These are phyloP conservation scores for Tyrannus savana DNA, from an alignment of 2,113 vertebrate genomes.

Conservation along the genomic window DNA sequence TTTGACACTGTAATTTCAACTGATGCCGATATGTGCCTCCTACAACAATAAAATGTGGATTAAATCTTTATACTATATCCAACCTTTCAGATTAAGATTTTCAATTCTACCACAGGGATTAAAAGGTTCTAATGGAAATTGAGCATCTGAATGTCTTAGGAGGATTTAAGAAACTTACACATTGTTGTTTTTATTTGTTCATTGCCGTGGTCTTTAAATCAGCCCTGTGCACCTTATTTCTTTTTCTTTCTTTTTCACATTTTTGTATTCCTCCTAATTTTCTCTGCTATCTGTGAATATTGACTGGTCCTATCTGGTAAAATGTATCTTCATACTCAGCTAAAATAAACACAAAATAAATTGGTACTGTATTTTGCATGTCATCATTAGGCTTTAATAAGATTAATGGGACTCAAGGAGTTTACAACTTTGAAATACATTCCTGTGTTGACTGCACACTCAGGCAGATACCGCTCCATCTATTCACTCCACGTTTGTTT, in stretches of 20 bases:
- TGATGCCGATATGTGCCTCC: not conserved
- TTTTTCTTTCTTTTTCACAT: not conserved
- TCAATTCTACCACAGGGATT: slow-evolving; percentile 17
- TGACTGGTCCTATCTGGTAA: slow-evolving; percentile 29
- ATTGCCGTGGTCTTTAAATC: not conserved
- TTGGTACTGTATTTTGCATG: not conserved
- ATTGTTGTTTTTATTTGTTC: slow-evolving; percentile 35
- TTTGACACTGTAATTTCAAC: not conserved
- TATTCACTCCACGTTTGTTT: not conserved
- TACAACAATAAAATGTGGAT: not conserved
- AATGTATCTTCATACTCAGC: not conserved
- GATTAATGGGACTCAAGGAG: slow-evolving; percentile 6
- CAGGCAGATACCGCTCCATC: not conserved
- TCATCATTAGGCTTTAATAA: slow-evolving; percentile 35
- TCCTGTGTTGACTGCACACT: not conserved
- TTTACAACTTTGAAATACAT: slow-evolving; percentile 20
- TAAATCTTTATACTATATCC: slow-evolving; percentile 9
- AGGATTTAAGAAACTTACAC: not conserved
- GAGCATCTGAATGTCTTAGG: slow-evolving; percentile 19
- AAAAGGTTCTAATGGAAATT: slow-evolving; percentile 8
- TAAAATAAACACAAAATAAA: slow-evolving; percentile 40
- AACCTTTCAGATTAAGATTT: slow-evolving; percentile 26
- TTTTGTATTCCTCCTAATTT: not conserved
- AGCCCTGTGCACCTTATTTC: not conserved
- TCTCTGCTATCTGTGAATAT: slow-evolving; percentile 4